Conservation (phyloP, 2,797 vertebrate species). For the Benthosema pterotum region DNA sequence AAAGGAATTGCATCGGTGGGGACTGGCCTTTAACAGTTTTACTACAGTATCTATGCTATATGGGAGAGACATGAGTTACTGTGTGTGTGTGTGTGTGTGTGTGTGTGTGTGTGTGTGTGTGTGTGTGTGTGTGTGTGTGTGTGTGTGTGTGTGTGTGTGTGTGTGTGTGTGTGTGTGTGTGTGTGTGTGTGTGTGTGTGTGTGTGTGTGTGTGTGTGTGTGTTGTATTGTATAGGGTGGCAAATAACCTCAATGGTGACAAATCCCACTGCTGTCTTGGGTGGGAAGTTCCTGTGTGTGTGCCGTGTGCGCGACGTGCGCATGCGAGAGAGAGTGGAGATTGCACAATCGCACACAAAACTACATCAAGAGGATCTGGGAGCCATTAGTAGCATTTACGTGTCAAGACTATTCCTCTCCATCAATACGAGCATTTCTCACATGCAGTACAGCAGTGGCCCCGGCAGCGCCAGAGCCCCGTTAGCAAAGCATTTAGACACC, state of each 20-base stretch:
- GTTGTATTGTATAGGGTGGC: too few relatives aligned
- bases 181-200: too few relatives aligned
- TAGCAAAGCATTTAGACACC: conserved; percentile 64
- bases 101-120: too few relatives aligned
- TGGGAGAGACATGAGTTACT: too few relatives aligned
- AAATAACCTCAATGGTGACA: conserved; percentile 31
- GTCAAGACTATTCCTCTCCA: conserved; percentile 62
- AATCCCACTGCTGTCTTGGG: conserved; percentile 45
- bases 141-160: too few relatives aligned
- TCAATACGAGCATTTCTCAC: conserved; percentile 69
- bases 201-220: too few relatives aligned
- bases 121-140: too few relatives aligned
- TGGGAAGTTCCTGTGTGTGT: neutral
- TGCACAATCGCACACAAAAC: conserved; percentile 37
- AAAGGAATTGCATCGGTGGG: too few relatives aligned
- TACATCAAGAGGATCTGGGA: conserved; percentile 54
- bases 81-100: too few relatives aligned
- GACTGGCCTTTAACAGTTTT: too few relatives aligned
- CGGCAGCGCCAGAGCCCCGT: conserved; percentile 45
- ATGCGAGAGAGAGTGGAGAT: conserved; percentile 6
- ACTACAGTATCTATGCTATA: too few relatives aligned
- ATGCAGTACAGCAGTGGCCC: conserved; percentile 39
- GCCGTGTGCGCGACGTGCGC: conserved; percentile 6
- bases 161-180: too few relatives aligned
- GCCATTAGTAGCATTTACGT: conserved; percentile 65